Evolutionary conservation across 1,140 invertebrate genomes (phyloP), one percentile per base, ranked within the genome.

Genomic region (Patella vulgata): DNA sequence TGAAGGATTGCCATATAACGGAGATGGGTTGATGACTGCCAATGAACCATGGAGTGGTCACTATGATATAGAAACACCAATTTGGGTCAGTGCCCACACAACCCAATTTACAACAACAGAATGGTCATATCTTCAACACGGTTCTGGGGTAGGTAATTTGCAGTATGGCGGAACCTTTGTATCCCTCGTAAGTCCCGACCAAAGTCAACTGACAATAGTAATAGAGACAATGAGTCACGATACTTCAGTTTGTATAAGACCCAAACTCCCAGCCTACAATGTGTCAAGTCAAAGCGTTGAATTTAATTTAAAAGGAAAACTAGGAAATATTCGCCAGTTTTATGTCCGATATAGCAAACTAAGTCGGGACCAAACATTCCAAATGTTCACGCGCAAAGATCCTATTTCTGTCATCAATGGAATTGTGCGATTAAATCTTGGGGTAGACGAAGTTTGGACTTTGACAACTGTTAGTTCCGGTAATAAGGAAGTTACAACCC

Each of bases 61-160:
- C 59, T 82, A 82, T 59, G 59, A 28, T 27, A 72, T 82, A 5
- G 63, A 74, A 23, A 68, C 66, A 39, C 79, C 80, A 8, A 74
- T 82, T n/a, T 82, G 79, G 79, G 59, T 81, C 36, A 75, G 65
- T 79, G 80, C 81, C 40, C 81, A 83, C 55, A 81, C 79, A 17
- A 81, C 77, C 19, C 81, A 83, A 59, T 79, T 82, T 50, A 68
- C 71, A 4, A 48, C 68, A 23, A 67, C 70, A 42, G 80, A 79
- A 21, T 83, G 80, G 80, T 60, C 31, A 1, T 83, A 83, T 60
- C 47, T 81, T 0, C 56, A 57, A 12, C 78, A 81, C 64, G 75
- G 69, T 14, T 46, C 55, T 33, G 81, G 81, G 0, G 74, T 77
- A 2, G 74, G 73, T 9, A 55, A 53, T 14, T 64, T 83, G 28